phyloP scores from a whole-genome alignment of 2,888 invertebrate genomes.

The Chirona hameri region DNA sequence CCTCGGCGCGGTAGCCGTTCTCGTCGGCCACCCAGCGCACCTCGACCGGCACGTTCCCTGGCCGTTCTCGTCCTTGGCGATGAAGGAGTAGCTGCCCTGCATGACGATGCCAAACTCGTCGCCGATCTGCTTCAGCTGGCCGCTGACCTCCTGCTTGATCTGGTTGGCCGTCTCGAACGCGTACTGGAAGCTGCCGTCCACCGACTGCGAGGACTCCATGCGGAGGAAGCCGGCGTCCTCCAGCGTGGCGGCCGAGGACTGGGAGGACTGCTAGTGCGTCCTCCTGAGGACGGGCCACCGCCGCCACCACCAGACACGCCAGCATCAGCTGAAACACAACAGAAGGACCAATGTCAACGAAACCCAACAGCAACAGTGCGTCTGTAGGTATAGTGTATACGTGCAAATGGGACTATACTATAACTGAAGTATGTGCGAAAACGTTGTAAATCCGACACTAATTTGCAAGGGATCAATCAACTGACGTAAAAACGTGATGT shows the following conservation, averaged over 20 bases:
- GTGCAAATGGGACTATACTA: no score
- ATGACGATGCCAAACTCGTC: not conserved
- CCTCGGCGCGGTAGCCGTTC: slow-evolving; percentile 35
- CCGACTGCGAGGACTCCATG: not conserved
- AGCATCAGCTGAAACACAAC: not conserved
- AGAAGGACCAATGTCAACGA: no score
- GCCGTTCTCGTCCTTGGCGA: not conserved
- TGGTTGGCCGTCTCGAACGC: not conserved
- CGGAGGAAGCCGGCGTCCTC: not conserved
- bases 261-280: not conserved
- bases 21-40: no score
- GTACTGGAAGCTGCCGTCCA: not conserved
- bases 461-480: no score
- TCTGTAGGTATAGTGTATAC: no score
- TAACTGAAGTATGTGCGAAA: no score
- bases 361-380: no score
- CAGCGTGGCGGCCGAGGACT: not conserved
- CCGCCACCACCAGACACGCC: not conserved
- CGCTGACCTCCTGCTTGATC: not conserved
- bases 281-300: not conserved
- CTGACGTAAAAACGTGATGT: no score
- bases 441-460: no score
- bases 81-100: not conserved
- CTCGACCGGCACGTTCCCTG: not conserved
- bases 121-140: not conserved